phyloP scores from a whole-genome alignment of 2,797 vertebrate species.

The Denticeps clupeoides region DNA sequence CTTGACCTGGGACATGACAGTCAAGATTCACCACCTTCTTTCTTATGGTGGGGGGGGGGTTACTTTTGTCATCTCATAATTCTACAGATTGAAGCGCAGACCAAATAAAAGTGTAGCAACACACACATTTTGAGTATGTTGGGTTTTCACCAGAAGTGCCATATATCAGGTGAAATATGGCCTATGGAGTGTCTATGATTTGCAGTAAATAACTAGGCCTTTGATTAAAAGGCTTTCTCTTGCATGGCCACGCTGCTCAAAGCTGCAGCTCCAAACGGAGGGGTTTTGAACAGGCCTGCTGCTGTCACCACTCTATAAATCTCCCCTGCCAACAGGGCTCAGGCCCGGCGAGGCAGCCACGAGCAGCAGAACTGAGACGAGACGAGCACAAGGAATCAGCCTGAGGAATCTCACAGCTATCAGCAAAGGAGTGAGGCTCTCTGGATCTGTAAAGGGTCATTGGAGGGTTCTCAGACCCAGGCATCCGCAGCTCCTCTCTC shows the following conservation, averaged over 20 bases:
- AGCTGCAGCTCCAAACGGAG: slow-evolving; percentile 14
- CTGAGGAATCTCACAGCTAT: neutral
- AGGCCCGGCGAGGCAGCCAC: neutral
- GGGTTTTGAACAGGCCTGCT: slow-evolving; percentile 21
- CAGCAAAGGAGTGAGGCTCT: slow-evolving; percentile 22
- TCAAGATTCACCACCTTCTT: slow-evolving; percentile 31
- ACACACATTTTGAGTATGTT: neutral
- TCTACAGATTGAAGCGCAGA: neutral
- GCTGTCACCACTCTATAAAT: slow-evolving; percentile 28
- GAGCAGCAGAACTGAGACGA: neutral
- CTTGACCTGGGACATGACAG: slow-evolving; percentile 18
- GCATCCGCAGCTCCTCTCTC: slow-evolving; percentile 34
- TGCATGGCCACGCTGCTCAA: slow-evolving; percentile 10
- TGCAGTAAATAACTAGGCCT: slow-evolving; percentile 22
- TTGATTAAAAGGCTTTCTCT: slow-evolving; percentile 22
- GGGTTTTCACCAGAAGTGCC: neutral
- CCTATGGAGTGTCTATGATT: slow-evolving; percentile 15
- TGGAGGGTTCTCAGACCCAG: slow-evolving; percentile 30
- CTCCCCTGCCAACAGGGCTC: neutral
- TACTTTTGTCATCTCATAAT: neutral
- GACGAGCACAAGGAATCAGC: slow-evolving; percentile 1
- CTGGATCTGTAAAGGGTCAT: slow-evolving; percentile 25
- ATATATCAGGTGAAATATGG: slow-evolving; percentile 14
- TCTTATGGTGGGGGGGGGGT: neutral
- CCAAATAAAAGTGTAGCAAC: neutral